Base-by-base conservation (phyloP, 2,797 vertebrate species). In the Paguma larvata region DNA sequence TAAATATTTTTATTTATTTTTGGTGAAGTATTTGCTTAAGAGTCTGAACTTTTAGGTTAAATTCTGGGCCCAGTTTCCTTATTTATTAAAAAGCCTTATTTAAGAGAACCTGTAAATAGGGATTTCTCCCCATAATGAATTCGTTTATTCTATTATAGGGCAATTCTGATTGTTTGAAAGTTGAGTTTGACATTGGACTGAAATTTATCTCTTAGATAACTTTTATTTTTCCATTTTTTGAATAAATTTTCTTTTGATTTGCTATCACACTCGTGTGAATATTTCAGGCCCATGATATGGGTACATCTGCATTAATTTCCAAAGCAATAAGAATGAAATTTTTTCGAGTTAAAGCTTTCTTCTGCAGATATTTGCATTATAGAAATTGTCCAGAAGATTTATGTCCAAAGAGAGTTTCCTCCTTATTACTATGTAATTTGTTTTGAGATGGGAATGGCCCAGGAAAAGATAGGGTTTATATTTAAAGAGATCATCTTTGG, bases 181-280 rank as follows among this genome's bases (percentile, higher is more conserved):
- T 95, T 93, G 83, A 21, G 1, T 85, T 67, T 95, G 16, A 93
- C 89, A 2, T 70, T 41, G 80, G 34, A 4, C 51, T 96, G 67
- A 89, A 91, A 65, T 87, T 14, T 46, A 12, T 68, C 75, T 84
- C 18, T 77, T 3, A 38, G 18, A 5, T 51, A 79, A 51, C 41
- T 88, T 92, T 75, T 92, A 89, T 75, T 70, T 94, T 97, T 94
- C 46, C 10, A 67, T 95, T 85, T 89, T 15, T 34, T 44, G 21
- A 9, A 41, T 92, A 93, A 91, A 84, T 38, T 80, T 94, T 89
- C 30, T 77, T 86, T 89, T 23, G 5, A 83, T 95, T 83, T 73
- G 21, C 34, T 85, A 70, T 89, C 21, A 65, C 4, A 56, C 3
- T 85, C 85, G 23, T 78, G 51, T 80, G 41, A 91, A 32, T 85